phyloP scores from a whole-genome alignment of 2,888 invertebrate species.

The Dorcus parallelipipedus region DNA sequence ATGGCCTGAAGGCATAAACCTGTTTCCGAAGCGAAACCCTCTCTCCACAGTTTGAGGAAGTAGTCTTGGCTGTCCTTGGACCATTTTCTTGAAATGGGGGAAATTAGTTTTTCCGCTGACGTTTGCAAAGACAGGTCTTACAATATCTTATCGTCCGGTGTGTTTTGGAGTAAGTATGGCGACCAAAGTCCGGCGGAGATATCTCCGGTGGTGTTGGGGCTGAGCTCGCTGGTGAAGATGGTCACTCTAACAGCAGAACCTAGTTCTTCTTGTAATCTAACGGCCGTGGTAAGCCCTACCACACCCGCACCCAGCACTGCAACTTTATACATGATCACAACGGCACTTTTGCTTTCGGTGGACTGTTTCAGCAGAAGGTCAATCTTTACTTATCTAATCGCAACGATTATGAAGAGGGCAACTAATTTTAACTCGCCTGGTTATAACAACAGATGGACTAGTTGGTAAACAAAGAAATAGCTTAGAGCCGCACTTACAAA shows the following conservation, averaged over 20 bases:
- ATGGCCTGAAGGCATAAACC: slow-evolving; percentile 52
- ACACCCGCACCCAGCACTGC: slow-evolving; percentile 76
- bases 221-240: slow-evolving; percentile 60
- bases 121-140: slow-evolving; percentile 33
- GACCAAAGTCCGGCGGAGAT: slow-evolving; percentile 74
- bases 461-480: too few relatives aligned
- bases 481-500: too few relatives aligned
- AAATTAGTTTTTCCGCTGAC: not conserved
- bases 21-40: slow-evolving; percentile 51
- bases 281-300: slow-evolving; percentile 67
- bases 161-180: slow-evolving; percentile 61
- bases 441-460: too few relatives aligned
- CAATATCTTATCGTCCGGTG: slow-evolving; percentile 55
- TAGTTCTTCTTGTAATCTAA: slow-evolving; percentile 61
- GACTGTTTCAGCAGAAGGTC: too few relatives aligned
- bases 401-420: too few relatives aligned
- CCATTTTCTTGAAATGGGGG: slow-evolving; percentile 57
- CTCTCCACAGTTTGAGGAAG: slow-evolving; percentile 58
- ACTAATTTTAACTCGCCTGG: too few relatives aligned
- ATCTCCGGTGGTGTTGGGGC: slow-evolving; percentile 73
- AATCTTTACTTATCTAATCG: too few relatives aligned
- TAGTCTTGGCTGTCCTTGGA: slow-evolving; percentile 59
- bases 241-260: slow-evolving; percentile 53
- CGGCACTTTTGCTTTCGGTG: too few relatives aligned
- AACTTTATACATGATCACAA: slow-evolving; percentile 19